phyloP scores from a whole-genome alignment of 1,140 invertebrate genomes.

The Uloborus diversus region DNA sequence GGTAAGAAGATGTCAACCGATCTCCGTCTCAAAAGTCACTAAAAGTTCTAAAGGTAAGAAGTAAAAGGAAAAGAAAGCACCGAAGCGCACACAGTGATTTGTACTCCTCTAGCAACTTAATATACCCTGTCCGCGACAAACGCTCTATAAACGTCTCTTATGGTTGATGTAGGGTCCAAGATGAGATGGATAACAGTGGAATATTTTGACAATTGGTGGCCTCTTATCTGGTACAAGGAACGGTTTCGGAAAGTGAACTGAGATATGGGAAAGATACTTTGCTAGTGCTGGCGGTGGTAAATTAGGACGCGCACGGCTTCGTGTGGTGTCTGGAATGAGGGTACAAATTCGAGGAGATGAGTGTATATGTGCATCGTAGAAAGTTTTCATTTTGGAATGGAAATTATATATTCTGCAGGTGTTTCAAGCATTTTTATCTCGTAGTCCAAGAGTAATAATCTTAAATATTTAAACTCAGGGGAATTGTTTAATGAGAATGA shows the following conservation, averaged over 20 bases:
- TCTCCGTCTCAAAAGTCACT: background rate
- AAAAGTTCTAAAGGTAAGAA: background rate
- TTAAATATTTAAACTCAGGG: too few relatives aligned
- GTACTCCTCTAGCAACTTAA: conserved; percentile 18
- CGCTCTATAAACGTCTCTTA: conserved; percentile 40
- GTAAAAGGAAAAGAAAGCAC: too few relatives aligned
- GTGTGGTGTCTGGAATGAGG: conserved; percentile 19
- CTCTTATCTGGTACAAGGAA: conserved; percentile 9
- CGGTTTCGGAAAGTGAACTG: background rate
- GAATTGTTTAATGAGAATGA: too few relatives aligned
- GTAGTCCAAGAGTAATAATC: too few relatives aligned
- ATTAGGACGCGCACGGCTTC: conserved; percentile 10
- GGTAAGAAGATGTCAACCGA: background rate
- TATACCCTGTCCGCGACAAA: conserved; percentile 31
- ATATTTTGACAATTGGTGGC: conserved; percentile 40
- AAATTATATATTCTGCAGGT: too few relatives aligned
- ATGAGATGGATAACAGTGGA: conserved; percentile 27
- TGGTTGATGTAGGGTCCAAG: conserved; percentile 3
- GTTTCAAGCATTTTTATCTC: too few relatives aligned
- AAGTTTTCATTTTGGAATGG: too few relatives aligned
- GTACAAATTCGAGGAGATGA: conserved; percentile 21
- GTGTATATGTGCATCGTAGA: conserved; percentile 13
- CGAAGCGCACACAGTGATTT: conserved; percentile 6
- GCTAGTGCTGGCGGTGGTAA: conserved; percentile 17
- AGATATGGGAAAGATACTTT: conserved; percentile 12